Percentiles rank a stretch among this genome's conserved stretches.
Evolutionary conservation across 2,113 vertebrate genomes (phyloP).

Genomic region (Gnathonemus longibarbis): DNA sequence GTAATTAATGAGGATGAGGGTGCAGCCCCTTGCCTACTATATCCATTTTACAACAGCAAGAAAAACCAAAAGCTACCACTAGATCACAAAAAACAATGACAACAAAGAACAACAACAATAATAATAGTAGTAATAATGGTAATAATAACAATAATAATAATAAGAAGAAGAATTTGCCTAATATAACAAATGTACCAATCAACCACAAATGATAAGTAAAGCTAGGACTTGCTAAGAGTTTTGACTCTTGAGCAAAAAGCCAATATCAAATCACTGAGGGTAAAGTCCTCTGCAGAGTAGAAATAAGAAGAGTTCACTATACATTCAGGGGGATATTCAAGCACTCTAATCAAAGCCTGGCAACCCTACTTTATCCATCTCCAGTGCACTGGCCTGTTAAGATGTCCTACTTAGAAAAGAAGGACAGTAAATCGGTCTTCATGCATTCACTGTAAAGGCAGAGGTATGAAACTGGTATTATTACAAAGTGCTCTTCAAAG

Average conservation of each 20-base stretch:
- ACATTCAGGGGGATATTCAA: neutral
- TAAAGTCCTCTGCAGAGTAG: neutral
- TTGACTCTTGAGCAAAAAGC: no score
- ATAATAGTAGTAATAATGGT: neutral
- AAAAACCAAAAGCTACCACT: neutral
- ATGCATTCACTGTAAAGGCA: neutral
- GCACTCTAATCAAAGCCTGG: neutral
- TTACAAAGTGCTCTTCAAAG: neutral
- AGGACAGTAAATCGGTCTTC: conserved; percentile 1
- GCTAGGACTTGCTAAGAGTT: neutral
- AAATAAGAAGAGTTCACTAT: neutral
- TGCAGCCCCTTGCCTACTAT: neutral
- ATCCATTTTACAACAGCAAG: neutral
- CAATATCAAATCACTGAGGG: neutral
- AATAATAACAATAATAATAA: neutral
- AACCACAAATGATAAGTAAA: neutral
- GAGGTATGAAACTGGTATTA: conserved; percentile 3
- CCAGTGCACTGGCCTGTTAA: conserved; percentile 1
- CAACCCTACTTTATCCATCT: neutral
- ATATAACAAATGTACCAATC: neutral
- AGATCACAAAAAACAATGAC: neutral
- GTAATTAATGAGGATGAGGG: neutral
- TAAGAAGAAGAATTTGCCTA: neutral
- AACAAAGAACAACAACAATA: neutral
- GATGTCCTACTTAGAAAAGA: conserved; percentile 6